Conservation (phyloP, 2,888 invertebrate species). For the Synergus gifuensis region DNA sequence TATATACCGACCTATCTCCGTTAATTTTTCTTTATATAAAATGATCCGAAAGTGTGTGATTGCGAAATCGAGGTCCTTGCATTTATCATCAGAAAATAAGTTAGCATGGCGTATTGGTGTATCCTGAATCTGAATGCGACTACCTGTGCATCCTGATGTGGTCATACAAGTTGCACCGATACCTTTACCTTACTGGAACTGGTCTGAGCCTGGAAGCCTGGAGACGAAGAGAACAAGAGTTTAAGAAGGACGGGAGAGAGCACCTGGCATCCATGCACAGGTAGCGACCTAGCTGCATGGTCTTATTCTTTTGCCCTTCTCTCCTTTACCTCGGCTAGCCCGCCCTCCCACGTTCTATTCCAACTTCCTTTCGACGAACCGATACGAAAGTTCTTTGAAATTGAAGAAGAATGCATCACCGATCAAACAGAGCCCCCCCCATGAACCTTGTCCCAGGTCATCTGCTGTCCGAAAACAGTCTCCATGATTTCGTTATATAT, state of each 20-base stretch:
- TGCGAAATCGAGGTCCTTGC: not conserved
- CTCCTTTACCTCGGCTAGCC: not conserved
- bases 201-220: not conserved
- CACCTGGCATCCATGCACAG: slow-evolving; percentile 33
- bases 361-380: slow-evolving; percentile 15
- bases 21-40: not conserved
- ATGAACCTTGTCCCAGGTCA: slow-evolving; percentile 13
- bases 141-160: slow-evolving; percentile 10
- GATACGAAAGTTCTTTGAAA: slow-evolving; percentile 29
- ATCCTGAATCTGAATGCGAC: not conserved
- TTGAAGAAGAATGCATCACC: slow-evolving; percentile 8
- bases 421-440: slow-evolving; percentile 14
- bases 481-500: not conserved
- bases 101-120: not conserved
- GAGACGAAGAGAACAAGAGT: not conserved
- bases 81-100: slow-evolving; percentile 17
- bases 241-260: not conserved
- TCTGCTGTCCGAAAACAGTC: slow-evolving; percentile 15
- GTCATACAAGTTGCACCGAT: slow-evolving; percentile 15
- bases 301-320: slow-evolving; percentile 4
- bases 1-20: not conserved
- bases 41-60: not conserved
- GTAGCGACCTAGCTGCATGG: not conserved
- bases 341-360: slow-evolving; percentile 19
- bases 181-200: slow-evolving; percentile 1